Base-by-base conservation (phyloP, 2,113 vertebrate species). In the Brachyhypopomus gauderio region DNA sequence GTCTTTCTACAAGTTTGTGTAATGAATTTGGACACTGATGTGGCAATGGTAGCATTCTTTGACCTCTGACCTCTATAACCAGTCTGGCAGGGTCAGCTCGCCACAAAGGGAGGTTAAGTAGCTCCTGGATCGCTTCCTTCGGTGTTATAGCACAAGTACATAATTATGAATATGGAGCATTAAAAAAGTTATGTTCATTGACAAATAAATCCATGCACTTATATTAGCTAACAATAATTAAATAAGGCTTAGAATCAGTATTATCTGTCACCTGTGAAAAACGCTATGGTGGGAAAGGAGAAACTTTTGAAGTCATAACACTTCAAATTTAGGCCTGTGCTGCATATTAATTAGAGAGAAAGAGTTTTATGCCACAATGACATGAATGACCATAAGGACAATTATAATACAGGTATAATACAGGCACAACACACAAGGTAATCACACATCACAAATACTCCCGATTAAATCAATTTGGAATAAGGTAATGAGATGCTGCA, bases 21-120 rank as follows among this genome's bases (percentile, higher is more conserved):
- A 27, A 11, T 72, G 70, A 41, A 80, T 27, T 3, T 20, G 16
- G 56, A 27, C 52, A 4, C 17, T 14, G 3, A 60, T 76, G 72
- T 30, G 36, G 59, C 19, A 63, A 69, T 22, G 30, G 5, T 16
- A 16, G 45, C 25, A 27, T 36, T 75, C 63, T 2, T 14, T 81
- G 72, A 81, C 72, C 72, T 27, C 63, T 58, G 45, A 80, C 77
- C 58, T 73, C 59, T 38, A 69, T 69, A 70, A 81, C 84, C 73
- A 77, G 79, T 75, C 74, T 62, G 79, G 77, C 41, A 56, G 0
- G 56, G 82, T 79, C 48, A 56, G 48, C 64, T 64, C 19, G 14
- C 48, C 72, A 72, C n/a, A 63, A 66, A 22, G 30, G 6, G 25
- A 80, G 79, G 71, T 66, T 52, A 76, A 76, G 79, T 30, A 20